Conservation (phyloP, 1,140 invertebrate species). For the Chymomyza costata region DNA sequence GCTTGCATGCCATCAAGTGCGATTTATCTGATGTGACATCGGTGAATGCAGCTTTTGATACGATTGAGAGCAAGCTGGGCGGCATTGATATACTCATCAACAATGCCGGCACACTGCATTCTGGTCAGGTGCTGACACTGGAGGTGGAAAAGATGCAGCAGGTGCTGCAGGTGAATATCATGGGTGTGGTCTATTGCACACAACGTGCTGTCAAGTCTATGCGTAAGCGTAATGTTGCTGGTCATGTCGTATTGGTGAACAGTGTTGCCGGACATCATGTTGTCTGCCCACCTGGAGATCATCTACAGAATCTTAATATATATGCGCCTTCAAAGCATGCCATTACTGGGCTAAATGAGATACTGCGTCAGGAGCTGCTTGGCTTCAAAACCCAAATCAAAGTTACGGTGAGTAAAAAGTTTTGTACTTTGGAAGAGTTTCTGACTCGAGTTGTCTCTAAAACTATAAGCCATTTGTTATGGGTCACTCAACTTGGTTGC, state of each 20-base stretch:
- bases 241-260: constrained; percentile 78
- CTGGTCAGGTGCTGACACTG: constrained; percentile 43
- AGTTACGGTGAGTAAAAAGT: constrained; percentile 77
- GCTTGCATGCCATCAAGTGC: constrained; percentile 76
- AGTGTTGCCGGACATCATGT: constrained; percentile 53
- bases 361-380: constrained; percentile 78
- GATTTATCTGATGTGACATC: constrained; percentile 82
- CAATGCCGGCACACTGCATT: constrained; percentile 79
- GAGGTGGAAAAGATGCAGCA: constrained; percentile 37
- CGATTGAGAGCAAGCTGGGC: constrained; percentile 79
- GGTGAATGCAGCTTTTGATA: constrained; percentile 80
- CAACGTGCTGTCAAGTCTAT: constrained; percentile 82
- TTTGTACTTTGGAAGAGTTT: too few relatives aligned
- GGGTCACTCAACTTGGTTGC: too few relatives aligned
- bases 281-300: constrained; percentile 32
- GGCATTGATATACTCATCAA: constrained; percentile 84
- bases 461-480: too few relatives aligned
- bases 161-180: constrained; percentile 82
- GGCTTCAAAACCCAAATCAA: constrained; percentile 77
- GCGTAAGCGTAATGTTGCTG: constrained; percentile 80
- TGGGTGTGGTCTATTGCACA: constrained; percentile 81
- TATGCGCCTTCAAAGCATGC: constrained; percentile 80
- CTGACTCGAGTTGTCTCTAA: too few relatives aligned
- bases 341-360: constrained; percentile 78
- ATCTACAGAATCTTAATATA: constrained; percentile 47